Conservation (phyloP, 2,113 vertebrate genomes). For the Passer montanus region DNA sequence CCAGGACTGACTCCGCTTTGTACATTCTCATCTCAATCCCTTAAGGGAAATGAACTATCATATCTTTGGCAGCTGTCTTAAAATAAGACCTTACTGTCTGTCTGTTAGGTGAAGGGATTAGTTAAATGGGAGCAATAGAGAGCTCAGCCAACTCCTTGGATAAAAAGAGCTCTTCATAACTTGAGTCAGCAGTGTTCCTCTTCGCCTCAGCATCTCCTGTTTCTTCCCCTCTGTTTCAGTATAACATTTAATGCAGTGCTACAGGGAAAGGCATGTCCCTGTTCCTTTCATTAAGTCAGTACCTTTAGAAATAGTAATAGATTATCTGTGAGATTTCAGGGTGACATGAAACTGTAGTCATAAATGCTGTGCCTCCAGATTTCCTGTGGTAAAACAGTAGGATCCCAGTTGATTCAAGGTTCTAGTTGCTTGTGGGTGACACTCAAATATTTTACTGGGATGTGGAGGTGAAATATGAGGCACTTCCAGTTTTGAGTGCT, state of each 20-base stretch:
- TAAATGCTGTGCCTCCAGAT: neutral
- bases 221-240: neutral
- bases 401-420: neutral
- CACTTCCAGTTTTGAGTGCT: neutral
- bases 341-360: neutral
- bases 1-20: neutral
- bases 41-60: neutral
- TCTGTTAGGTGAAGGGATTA: neutral
- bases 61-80: neutral
- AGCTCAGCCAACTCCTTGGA: neutral
- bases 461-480: neutral
- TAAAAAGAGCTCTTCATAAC: neutral
- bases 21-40: neutral
- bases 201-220: neutral
- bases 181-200: neutral
- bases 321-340: neutral
- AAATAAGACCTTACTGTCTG: neutral
- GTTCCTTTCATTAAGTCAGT: neutral
- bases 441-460: neutral
- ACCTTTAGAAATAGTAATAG: neutral
- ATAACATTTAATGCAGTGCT: neutral
- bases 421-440: neutral
- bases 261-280: neutral
- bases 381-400: neutral
- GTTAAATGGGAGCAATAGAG: neutral